Evolutionary conservation across 2,113 vertebrate species (phyloP).

Genomic region (Mobula hypostoma): DNA sequence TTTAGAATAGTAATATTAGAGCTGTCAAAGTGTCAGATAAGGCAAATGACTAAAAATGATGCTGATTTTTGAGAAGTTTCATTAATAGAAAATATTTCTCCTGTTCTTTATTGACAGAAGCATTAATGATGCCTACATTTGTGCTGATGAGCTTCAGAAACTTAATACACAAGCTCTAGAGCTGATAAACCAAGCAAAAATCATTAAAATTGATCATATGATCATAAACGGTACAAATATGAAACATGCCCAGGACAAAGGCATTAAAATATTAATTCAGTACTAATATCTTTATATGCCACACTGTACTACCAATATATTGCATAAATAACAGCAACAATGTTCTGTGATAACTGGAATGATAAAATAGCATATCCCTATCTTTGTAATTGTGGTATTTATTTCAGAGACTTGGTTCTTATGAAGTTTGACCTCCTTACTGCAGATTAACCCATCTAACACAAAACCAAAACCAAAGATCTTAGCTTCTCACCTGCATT

Average conservation of each 20-base stretch:
- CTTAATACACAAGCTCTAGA: neutral
- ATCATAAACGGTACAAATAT: neutral
- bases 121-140: neutral
- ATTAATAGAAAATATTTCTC: neutral
- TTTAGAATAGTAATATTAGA: neutral
- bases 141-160: neutral
- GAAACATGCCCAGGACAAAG: neutral
- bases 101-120: neutral
- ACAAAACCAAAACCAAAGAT: conserved; percentile 14
- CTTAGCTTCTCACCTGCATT: neutral
- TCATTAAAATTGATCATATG: neutral
- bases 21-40: neutral
- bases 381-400: neutral
- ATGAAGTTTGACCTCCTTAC: neutral
- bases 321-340: neutral
- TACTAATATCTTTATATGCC: neutral
- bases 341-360: neutral
- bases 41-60: neutral
- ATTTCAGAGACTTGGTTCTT: neutral
- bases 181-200: neutral
- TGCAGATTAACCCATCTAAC: neutral
- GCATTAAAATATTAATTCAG: neutral
- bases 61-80: neutral
- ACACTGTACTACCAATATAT: neutral
- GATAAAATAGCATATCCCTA: too few relatives aligned